Evolutionary conservation across 2,797 vertebrate genomes (phyloP).

Genomic region (Aldrovandia affinis): DNA sequence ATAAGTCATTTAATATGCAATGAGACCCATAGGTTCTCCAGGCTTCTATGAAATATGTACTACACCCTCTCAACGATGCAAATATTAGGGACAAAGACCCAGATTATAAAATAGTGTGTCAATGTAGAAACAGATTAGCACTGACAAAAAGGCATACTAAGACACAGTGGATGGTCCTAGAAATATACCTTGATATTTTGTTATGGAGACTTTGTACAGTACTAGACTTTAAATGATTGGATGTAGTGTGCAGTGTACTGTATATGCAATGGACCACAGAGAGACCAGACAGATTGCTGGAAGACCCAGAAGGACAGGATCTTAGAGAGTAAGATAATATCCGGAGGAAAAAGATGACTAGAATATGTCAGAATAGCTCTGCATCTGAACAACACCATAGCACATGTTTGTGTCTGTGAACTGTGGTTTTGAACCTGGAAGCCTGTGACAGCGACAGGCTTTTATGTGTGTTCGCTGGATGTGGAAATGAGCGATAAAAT

Average conservation of each 20-base stretch:
- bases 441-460: background rate
- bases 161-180: too few species aligned
- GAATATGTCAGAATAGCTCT: too few species aligned
- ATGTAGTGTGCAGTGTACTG: background rate
- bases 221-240: background rate
- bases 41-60: too few species aligned
- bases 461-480: constrained; percentile 16
- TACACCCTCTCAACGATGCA: background rate
- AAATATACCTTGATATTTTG: background rate
- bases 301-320: too few species aligned
- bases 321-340: too few species aligned
- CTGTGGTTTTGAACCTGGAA: constrained; percentile 21
- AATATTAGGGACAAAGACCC: background rate
- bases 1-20: too few species aligned
- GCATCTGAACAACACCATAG: too few species aligned
- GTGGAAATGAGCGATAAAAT: background rate
- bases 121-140: background rate
- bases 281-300: background rate
- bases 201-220: background rate
- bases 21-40: too few species aligned
- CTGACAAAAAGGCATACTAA: background rate
- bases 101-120: background rate
- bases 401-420: too few species aligned
- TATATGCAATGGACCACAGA: background rate
- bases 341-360: too few species aligned